Conservation (phyloP, 2,888 invertebrate genomes). For the Lepidocyrtoides sp. region DNA sequence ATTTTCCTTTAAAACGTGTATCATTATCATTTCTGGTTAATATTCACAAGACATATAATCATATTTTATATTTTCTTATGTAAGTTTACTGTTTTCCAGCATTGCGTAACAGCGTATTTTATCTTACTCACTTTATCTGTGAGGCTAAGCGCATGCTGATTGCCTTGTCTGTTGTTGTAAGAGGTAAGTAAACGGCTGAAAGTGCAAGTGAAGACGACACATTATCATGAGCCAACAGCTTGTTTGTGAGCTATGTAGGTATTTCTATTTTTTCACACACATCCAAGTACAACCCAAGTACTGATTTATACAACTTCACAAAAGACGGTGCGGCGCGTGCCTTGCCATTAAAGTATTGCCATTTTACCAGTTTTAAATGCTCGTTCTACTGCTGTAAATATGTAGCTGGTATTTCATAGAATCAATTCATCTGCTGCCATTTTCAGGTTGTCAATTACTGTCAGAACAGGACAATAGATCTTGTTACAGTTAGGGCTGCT, state of each 20-base stretch:
- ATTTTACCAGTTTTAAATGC: too few relatives aligned
- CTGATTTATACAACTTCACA: too few relatives aligned
- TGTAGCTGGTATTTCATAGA: neutral
- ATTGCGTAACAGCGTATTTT: neutral
- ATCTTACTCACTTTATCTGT: neutral
- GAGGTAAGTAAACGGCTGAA: neutral
- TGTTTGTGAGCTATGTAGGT: neutral
- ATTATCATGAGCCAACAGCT: neutral
- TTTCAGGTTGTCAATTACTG: conserved; percentile 66
- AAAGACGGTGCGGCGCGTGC: too few relatives aligned
- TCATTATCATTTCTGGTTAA: neutral
- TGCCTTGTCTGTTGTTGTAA: neutral
- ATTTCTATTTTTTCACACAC: neutral
- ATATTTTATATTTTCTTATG: neutral
- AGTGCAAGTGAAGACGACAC: too few relatives aligned
- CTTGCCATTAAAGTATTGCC: neutral
- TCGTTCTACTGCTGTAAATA: neutral
- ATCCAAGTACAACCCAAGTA: too few relatives aligned
- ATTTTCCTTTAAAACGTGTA: neutral
- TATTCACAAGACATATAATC: neutral
- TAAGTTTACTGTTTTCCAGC: conserved; percentile 20
- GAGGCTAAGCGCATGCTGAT: neutral
- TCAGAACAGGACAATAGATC: conserved; percentile 71
- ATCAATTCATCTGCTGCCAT: neutral
- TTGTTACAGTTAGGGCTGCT: conserved; percentile 41